Conservation (phyloP, 2,888 invertebrate species). For the Isoperla grammatica region DNA sequence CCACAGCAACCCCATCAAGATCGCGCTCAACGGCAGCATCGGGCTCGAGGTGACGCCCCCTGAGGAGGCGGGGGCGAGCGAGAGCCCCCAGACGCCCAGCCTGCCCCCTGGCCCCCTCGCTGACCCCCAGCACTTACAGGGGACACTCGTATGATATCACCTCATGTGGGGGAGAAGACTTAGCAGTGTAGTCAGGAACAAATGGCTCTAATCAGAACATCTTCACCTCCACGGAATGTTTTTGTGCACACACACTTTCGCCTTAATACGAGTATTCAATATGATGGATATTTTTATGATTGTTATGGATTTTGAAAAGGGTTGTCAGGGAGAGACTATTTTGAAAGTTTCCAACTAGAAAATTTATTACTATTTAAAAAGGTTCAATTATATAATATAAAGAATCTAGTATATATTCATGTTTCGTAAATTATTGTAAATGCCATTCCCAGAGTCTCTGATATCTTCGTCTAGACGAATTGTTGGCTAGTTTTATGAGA, state of each 20-base stretch:
- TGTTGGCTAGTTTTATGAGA: too few species aligned
- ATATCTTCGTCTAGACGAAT: too few species aligned
- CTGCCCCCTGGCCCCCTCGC: constrained; percentile 38
- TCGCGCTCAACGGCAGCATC: constrained; percentile 79
- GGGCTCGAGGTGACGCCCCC: constrained; percentile 71
- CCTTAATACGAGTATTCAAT: background rate
- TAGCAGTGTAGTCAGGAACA: constrained; percentile 68
- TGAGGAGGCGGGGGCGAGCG: constrained; percentile 45
- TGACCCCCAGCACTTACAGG: constrained; percentile 74
- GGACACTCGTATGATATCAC: constrained; percentile 93
- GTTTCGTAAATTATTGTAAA: too few species aligned
- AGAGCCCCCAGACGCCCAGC: background rate
- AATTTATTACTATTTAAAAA: too few species aligned
- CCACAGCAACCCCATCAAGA: constrained; percentile 71
- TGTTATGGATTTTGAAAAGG: too few species aligned
- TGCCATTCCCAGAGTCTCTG: too few species aligned
- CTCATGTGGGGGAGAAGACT: constrained; percentile 87
- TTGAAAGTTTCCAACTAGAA: too few species aligned
- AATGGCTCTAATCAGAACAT: constrained; percentile 54
- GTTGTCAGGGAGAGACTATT: too few species aligned
- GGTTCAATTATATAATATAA: too few species aligned
- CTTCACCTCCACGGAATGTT: constrained; percentile 22
- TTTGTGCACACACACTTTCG: background rate
- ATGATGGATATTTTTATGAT: too few species aligned
- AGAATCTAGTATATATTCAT: too few species aligned